Evolutionary conservation across 2,113 vertebrate genomes (phyloP), one percentile per base, ranked within the genome.

Genomic region (Paedocypris sp.): DNA sequence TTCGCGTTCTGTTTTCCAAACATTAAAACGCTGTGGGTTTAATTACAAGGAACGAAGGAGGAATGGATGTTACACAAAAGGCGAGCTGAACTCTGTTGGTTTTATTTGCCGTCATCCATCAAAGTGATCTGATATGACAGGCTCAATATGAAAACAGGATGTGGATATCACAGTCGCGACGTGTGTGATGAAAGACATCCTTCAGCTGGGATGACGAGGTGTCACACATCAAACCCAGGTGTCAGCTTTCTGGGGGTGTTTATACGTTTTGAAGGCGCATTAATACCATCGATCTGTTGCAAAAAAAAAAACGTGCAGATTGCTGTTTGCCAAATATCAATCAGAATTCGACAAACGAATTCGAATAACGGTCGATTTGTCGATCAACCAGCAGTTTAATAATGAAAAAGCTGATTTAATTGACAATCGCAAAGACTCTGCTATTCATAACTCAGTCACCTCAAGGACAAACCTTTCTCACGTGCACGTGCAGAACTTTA

Each of bases 181-280:
- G 18, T 11, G 29, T 51, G 31, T 62, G 61, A 62, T 66, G 25
- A 64, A 66, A 72, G 42, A 25, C 47, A 53, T 48, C 67, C 60
- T 65, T 68, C 74, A 74, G 74, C 64, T 54, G 72, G 70, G 66
- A 59, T 68, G 75, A 73, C 71, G 39, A 54, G 47, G 39, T 64
- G 56, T 65, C 64, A 74, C 66, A 72, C 48, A 66, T 79, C 72
- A 75, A 67, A 76, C 76, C 67, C 73, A 60, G 50, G 46, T 70
- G 67, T 69, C 67, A 60, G 43, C 61, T 69, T 69, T 73, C 76
- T 73, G 59, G 64, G 62, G 28, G 77, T 32, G 32, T 60, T 52
- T 60, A 23, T 60, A 51, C 60, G 33, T 59, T 53, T 52, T 41
- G 32, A 45, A 59, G 46, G 25, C 33, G 23, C 39, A 36, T 39